These are phyloP conservation scores for Phaethornis superciliosus DNA, from an alignment of 2,113 vertebrate genomes.

Conservation along the genomic window DNA sequence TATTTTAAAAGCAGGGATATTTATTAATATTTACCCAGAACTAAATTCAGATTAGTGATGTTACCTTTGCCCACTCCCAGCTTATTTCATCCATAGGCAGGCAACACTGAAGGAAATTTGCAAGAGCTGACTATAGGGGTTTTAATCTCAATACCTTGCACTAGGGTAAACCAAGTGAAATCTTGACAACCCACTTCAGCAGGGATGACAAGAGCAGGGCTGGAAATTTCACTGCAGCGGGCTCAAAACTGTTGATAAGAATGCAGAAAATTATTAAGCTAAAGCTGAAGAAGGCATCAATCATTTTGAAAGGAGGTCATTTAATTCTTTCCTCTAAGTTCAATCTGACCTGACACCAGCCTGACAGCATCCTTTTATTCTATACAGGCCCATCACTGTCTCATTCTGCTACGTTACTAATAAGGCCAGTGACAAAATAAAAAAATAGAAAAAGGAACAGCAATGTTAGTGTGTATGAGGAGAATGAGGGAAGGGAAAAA, in stretches of 20 bases:
- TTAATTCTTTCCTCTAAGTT: conserved; percentile 22
- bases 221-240: not conserved
- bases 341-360: conserved; percentile 1
- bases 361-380: conserved; percentile 21
- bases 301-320: conserved; percentile 16
- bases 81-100: not conserved
- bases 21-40: not conserved
- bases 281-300: conserved; percentile 30
- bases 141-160: not conserved
- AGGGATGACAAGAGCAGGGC: not conserved
- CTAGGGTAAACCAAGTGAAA: not conserved
- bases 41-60: not conserved
- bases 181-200: not conserved
- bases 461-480: not conserved
- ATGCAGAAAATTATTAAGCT: conserved; percentile 30
- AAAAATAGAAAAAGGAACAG: not conserved
- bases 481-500: not conserved
- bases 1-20: not conserved
- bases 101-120: not conserved
- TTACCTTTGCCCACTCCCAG: not conserved
- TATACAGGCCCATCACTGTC: not conserved
- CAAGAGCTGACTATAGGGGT: not conserved
- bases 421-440: not conserved
- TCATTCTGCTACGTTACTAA: not conserved
- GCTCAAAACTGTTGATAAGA: conserved; percentile 4